Base-by-base conservation (phyloP, 2,888 invertebrate genomes). In the Microdon myrmicae region DNA sequence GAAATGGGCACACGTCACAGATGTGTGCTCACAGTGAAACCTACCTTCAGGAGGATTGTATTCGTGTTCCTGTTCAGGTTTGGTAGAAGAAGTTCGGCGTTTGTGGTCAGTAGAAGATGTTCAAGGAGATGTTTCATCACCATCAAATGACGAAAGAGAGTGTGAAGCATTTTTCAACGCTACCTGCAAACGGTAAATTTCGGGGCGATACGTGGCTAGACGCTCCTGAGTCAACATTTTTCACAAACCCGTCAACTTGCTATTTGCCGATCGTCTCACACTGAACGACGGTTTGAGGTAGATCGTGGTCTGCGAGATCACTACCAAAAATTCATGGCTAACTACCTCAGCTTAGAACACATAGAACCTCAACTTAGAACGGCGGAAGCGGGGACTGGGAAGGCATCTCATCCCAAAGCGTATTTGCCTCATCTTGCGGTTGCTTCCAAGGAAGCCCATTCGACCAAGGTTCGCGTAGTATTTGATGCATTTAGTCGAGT, bases 21-120 rank as follows among this genome's bases (percentile, higher is more conserved):
- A 41, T 28, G 29, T 19, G 6, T 26, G 6, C 28, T 41, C 2
- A 28, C 41, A 1, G 8, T 41, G 4, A 28, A n/a, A 41, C 4
- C 1, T 41, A 17, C 10, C 28, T 9, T 2, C 19, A 10, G 13
- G 7, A 6, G 19, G 28, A 28, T 41, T 41, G 28, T 12, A 41
- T 12, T 26, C 19, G 2, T 41, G 13, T 5, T 28, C 19, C 17
- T 41, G 28, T 12, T 28, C 14, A 28, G 29, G 16, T 23, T 13
- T 38, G 14, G 38, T 25, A 16, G n/a, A 38, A 22, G 23, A 38
- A 38, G 25, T 25, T 28, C 41, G 25, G 7, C 19, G 12, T 4
- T 41, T 41, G 26, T 12, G 41, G 28, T 41, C 28, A 4, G 26
- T 41, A 13, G 28, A 41, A 41, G 28, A 41, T 41, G 17, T 41